Evolutionary conservation across 2,113 vertebrate species (phyloP), one percentile per base, ranked within the genome.

Genomic region (Melospiza georgiana): DNA sequence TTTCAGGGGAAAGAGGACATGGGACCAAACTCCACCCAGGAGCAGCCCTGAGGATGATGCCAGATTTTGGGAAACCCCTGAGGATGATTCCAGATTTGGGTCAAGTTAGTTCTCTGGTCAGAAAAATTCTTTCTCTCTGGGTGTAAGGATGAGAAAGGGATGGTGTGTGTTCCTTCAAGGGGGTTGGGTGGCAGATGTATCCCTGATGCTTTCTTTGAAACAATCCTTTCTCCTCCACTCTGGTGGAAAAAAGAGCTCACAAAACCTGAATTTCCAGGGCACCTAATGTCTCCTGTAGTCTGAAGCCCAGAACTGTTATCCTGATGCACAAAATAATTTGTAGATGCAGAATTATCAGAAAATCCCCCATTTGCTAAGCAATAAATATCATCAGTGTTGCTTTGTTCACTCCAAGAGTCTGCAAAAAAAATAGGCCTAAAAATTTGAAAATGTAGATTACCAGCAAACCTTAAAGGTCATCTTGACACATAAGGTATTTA

Each of bases 401-500:
- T 71, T 76, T 62, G 37, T 54, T 92, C 49, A 52, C 35, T 41
- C 73, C 10, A 7, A 52, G 17, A 78, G 11, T 39, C 49, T 52
- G 24, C 9, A 22, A 77, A 83, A 83, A 81, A 91, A 81, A 39
- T 39, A 81, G 12, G 33, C 12, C 31, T 69, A 75, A 91, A 92
- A 77, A 46, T 91, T 58, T 78, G 48, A 87, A 94, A 90, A 93
- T 92, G 87, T 69, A 95, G 87, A 87, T 95, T 79, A 55, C 52
- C 57, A 76, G 49, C 55, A 86, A 88, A 81, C 69, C 71, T 89
- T 81, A 94, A 96, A 96, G 94, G 95, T 96, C 92, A 84, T 57
- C 84, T 39, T 92, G 87, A 72, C 90, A 87, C 33, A 37, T 67
- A 94, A 85, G 35, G 59, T 39, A 73, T 82, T 84, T 91, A 96